phyloP scores from a whole-genome alignment of 2,888 invertebrate species.

The Drosophila tanythrix region DNA sequence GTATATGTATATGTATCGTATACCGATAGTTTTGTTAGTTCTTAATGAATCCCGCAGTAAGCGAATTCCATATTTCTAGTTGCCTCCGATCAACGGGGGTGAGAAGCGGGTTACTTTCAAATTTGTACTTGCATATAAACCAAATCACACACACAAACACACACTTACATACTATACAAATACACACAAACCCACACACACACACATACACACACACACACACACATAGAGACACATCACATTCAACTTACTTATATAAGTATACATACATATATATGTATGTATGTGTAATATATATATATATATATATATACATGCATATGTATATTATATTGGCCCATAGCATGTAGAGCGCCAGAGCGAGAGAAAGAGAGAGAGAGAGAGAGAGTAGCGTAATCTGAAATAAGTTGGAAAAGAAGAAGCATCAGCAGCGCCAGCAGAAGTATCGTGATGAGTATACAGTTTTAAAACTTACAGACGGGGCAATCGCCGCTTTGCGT shows the following conservation, averaged over 20 bases:
- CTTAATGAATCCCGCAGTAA: slow-evolving; percentile 50
- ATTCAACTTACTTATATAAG: slow-evolving; percentile 38
- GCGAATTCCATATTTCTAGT: slow-evolving; percentile 55
- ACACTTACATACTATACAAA: slow-evolving; percentile 27
- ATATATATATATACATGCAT: slow-evolving; percentile 39
- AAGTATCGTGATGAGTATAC: slow-evolving; percentile 79
- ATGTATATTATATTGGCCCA: slow-evolving; percentile 61
- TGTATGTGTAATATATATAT: slow-evolving; percentile 27
- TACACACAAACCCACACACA: slow-evolving; percentile 45
- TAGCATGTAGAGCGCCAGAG: slow-evolving; percentile 67
- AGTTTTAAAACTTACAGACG: slow-evolving; percentile 76
- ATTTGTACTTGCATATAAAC: slow-evolving; percentile 79
- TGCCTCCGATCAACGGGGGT: slow-evolving; percentile 76
- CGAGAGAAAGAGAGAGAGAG: slow-evolving; percentile 55
- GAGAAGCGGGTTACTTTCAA: slow-evolving; percentile 80
- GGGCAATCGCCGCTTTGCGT: slow-evolving; percentile 56
- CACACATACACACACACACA: slow-evolving; percentile 27
- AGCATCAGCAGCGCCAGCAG: slow-evolving; percentile 74
- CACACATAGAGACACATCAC: slow-evolving; percentile 32
- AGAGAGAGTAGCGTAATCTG: slow-evolving; percentile 73
- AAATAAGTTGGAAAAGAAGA: slow-evolving; percentile 77
- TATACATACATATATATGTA: slow-evolving; percentile 43
- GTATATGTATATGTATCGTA: slow-evolving; percentile 26
- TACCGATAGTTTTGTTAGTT: slow-evolving; percentile 51
- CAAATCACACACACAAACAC: slow-evolving; percentile 67